A percentile compares a stretch with the other conserved stretches of the same genome.
Conservation (phyloP, 2,113 vertebrate species). For the Bufo gargarizans region DNA sequence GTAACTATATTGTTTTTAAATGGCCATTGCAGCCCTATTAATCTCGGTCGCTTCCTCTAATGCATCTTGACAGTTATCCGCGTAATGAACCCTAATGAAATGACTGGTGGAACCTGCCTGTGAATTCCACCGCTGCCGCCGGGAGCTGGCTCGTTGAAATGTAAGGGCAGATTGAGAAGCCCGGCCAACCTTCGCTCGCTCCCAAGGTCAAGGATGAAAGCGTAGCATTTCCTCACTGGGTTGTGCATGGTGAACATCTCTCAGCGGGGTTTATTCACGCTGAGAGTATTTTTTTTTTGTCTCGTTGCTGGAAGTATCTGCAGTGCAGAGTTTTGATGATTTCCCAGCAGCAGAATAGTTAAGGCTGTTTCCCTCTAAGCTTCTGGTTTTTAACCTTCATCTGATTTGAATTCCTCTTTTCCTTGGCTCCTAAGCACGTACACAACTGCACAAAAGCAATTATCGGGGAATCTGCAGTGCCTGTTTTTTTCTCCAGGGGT, state of each 20-base stretch:
- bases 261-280: slow-evolving; percentile 8
- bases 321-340: slow-evolving; percentile 35
- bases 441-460: slow-evolving; percentile 50
- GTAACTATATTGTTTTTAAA: slow-evolving; percentile 83
- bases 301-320: slow-evolving; percentile 51
- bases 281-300: slow-evolving; percentile 27
- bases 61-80: slow-evolving; percentile 81
- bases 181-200: slow-evolving; percentile 72
- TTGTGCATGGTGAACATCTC: slow-evolving; percentile 29
- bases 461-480: slow-evolving; percentile 52
- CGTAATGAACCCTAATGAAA: slow-evolving; percentile 84
- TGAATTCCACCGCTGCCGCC: slow-evolving; percentile 71
- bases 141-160: slow-evolving; percentile 73
- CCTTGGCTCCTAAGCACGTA: slow-evolving; percentile 18
- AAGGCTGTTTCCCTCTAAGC: neutral
- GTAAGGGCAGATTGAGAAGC: slow-evolving; percentile 73
- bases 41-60: slow-evolving; percentile 74
- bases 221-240: slow-evolving; percentile 54
- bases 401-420: slow-evolving; percentile 20
- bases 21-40: slow-evolving; percentile 79
- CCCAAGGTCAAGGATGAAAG: slow-evolving; percentile 74
- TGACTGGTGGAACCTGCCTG: slow-evolving; percentile 75
- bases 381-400: slow-evolving; percentile 52
- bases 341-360: neutral
- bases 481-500: slow-evolving; percentile 46